Base-by-base conservation (phyloP, 2,888 invertebrate genomes). In the Fragum sueziense region DNA sequence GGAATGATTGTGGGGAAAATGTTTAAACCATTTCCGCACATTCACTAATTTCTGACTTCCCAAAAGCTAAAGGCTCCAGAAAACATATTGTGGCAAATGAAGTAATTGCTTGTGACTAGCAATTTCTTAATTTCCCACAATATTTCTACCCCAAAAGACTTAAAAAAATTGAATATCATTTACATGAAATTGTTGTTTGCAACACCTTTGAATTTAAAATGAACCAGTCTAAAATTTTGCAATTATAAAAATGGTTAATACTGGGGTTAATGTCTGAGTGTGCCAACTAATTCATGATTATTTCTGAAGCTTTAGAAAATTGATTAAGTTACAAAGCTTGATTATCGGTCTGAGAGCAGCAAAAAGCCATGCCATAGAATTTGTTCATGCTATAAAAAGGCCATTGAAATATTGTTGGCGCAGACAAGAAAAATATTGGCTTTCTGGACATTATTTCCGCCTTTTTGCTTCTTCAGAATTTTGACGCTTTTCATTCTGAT, bases 341-440 rank as follows among this genome's bases (percentile, higher is more conserved):
- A 47, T 47, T 9, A 47, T 47, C n/a, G n/a, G n/a, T 47, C 2
- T 47, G 47, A 4, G 17, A 47, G 47, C n/a, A 47, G 20, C 17
- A 47, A 47, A 31, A 61, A 61, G 33, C 33, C 20, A 11, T 33
- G 33, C n/a, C 17, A 20, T 11, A n/a, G 33, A 33, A 61, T 20
- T 14, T 61, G 33, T 31, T 61, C 61, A 29, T 61, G 33, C 33
- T n/a, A n/a, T n/a, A 61, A 61, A 33, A 33, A 33, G 61, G 61
- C 33, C n/a, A 61, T 61, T 61, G 61, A 61, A 61, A 61, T 61
- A 61, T 61, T 61, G 61, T 33, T 61, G 61, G 17, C 14, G 31
- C 61, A 61, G 61, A 61, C 33, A 61, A 34, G n/a, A 61, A 14
- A 61, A 14, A 33, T 61, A 61, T 61, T 33, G 61, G 33, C 31